These are phyloP conservation scores for Hormaphis cornu DNA, from an alignment of 1,140 invertebrate species.

Conservation along the genomic window DNA sequence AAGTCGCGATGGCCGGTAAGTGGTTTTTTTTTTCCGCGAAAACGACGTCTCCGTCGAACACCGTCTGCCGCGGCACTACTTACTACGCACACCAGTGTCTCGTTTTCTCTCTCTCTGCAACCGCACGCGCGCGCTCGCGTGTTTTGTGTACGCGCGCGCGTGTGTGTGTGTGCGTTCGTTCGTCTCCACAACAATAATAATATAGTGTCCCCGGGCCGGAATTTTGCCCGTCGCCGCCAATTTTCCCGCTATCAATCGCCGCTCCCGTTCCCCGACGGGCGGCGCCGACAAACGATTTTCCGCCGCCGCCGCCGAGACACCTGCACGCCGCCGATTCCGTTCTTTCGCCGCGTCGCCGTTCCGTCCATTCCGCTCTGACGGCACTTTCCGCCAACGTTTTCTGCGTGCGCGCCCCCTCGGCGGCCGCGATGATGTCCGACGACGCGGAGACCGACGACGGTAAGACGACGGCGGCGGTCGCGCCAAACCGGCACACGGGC, in stretches of 20 bases:
- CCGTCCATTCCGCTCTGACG: background rate
- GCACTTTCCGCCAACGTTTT: slow-evolving; percentile 3
- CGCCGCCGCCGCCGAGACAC: background rate
- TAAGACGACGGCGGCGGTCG: too few species aligned
- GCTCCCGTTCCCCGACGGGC: background rate
- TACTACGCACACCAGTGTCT: too few species aligned
- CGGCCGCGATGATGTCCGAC: background rate
- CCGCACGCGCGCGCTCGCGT: background rate
- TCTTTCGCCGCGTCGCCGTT: background rate
- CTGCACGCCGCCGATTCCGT: background rate
- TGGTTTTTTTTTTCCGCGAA: slow-evolving; percentile 4
- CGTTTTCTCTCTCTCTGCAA: background rate
- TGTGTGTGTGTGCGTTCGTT: too few species aligned
- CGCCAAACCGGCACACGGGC: too few species aligned
- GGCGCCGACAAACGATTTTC: background rate
- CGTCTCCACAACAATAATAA: too few species aligned
- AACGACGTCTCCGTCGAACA: too few species aligned
- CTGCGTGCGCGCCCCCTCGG: background rate
- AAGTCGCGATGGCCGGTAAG: slow-evolving; percentile 29
- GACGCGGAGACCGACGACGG: background rate
- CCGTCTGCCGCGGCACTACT: too few species aligned
- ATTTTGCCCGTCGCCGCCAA: too few species aligned
- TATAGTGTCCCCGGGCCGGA: too few species aligned
- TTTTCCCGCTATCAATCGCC: background rate
- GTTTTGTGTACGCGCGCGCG: too few species aligned